phyloP scores from a whole-genome alignment of 2,113 vertebrate species.

The Hiodon tergisus region DNA sequence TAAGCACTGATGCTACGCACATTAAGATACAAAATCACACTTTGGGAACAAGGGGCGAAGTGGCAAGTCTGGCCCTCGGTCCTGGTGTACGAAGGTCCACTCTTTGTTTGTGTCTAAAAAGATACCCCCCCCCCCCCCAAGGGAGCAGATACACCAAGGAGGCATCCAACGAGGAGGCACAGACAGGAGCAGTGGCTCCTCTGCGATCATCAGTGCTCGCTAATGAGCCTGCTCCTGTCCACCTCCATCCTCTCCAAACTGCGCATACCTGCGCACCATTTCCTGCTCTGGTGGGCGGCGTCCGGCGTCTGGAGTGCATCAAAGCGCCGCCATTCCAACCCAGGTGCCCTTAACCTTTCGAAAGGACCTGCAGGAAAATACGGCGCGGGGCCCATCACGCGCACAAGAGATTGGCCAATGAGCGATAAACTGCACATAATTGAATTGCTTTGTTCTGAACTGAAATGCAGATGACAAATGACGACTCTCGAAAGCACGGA shows the following conservation, averaged over 20 bases:
- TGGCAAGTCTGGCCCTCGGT: no score
- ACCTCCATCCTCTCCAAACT: neutral
- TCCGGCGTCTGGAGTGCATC: slow-evolving; percentile 27
- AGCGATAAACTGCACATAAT: slow-evolving; percentile 34
- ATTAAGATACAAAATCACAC: no score
- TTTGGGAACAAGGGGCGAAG: no score
- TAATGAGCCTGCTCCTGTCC: slow-evolving; percentile 34
- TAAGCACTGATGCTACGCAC: no score
- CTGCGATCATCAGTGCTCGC: slow-evolving; percentile 31
- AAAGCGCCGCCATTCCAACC: slow-evolving; percentile 17
- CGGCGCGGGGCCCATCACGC: neutral
- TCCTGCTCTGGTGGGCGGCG: slow-evolving; percentile 24
- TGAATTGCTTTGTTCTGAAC: slow-evolving; percentile 41
- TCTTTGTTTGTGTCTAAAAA: no score
- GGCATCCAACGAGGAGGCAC: no score
- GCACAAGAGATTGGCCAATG: neutral
- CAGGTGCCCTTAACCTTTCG: slow-evolving; percentile 40
- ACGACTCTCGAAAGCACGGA: neutral
- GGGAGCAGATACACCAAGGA: no score
- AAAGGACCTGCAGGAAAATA: slow-evolving; percentile 24
- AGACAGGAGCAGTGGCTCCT: slow-evolving; percentile 2
- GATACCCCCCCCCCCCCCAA: no score
- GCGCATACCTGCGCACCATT: slow-evolving; percentile 24
- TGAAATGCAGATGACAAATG: slow-evolving; percentile 5
- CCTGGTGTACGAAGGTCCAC: no score